These are phyloP conservation scores for Eueremaeus valkanovi DNA, from an alignment of 2,888 invertebrate species.

Conservation along the genomic window DNA sequence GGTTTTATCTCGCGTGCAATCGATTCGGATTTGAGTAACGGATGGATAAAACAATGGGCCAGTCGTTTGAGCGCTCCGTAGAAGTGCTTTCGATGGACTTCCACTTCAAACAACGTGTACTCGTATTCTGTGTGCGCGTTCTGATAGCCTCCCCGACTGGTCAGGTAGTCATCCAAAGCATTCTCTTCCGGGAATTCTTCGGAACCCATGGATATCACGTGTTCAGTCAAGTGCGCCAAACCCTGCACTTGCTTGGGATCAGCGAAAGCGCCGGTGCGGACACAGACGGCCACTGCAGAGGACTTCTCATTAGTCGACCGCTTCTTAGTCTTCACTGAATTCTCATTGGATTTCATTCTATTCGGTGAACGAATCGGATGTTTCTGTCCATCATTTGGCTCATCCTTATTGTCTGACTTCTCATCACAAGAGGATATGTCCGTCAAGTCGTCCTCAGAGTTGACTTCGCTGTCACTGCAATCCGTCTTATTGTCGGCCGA, in stretches of 20 bases:
- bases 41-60: constrained; percentile 36
- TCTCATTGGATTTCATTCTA: neutral
- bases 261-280: constrained; percentile 36
- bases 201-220: constrained; percentile 43
- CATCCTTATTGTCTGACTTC: too few species aligned
- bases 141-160: constrained; percentile 37
- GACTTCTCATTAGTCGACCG: constrained; percentile 32
- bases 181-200: constrained; percentile 43
- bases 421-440: constrained; percentile 35
- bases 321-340: too few species aligned
- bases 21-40: constrained; percentile 28
- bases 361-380: neutral
- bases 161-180: constrained; percentile 41
- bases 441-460: constrained; percentile 6
- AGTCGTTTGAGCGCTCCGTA: constrained; percentile 31
- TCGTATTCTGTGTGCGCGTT: constrained; percentile 44
- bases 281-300: constrained; percentile 35
- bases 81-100: constrained; percentile 40
- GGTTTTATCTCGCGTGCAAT: constrained; percentile 42
- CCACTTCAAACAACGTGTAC: constrained; percentile 41
- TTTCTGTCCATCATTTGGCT: neutral
- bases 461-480: neutral
- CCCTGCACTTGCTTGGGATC: constrained; percentile 42
- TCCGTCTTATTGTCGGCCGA: neutral
- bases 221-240: constrained; percentile 43